Conservation (phyloP, 2,888 invertebrate genomes). For the Tetheella fluctuosa region DNA sequence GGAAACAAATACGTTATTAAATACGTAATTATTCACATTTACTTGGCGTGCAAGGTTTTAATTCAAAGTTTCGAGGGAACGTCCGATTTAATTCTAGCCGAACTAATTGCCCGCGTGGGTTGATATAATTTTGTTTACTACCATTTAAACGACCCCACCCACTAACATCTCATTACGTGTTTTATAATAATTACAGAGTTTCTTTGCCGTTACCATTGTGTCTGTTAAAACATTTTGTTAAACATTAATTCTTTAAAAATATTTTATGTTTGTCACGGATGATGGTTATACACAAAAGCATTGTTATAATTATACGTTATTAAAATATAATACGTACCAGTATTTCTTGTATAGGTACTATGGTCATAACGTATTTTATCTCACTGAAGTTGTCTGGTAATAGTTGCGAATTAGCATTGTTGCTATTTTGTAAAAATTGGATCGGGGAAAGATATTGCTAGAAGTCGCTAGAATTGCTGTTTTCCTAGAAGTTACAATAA, state of each 20-base stretch:
- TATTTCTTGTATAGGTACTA: too few species aligned
- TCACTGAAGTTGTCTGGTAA: too few species aligned
- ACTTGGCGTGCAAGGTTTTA: constrained; percentile 80
- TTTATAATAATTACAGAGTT: constrained; percentile 55
- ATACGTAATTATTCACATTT: constrained; percentile 84
- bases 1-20: constrained; percentile 84
- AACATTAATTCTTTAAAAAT: constrained; percentile 23
- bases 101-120: constrained; percentile 82
- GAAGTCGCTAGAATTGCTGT: too few species aligned
- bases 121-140: constrained; percentile 82
- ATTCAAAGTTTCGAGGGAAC: constrained; percentile 65
- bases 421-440: too few species aligned
- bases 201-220: constrained; percentile 26
- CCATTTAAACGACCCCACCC: constrained; percentile 81
- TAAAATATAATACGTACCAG: not conserved
- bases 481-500: too few species aligned
- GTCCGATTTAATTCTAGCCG: constrained; percentile 80
- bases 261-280: constrained; percentile 12
- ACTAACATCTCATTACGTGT: constrained; percentile 67
- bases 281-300: not conserved
- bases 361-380: too few species aligned
- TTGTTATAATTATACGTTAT: not conserved
- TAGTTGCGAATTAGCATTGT: too few species aligned
- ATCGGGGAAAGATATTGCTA: too few species aligned
- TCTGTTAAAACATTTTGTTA: constrained; percentile 33